Evolutionary conservation across 2,797 vertebrate genomes (phyloP).

Genomic region (Pogoniulus pusillus): DNA sequence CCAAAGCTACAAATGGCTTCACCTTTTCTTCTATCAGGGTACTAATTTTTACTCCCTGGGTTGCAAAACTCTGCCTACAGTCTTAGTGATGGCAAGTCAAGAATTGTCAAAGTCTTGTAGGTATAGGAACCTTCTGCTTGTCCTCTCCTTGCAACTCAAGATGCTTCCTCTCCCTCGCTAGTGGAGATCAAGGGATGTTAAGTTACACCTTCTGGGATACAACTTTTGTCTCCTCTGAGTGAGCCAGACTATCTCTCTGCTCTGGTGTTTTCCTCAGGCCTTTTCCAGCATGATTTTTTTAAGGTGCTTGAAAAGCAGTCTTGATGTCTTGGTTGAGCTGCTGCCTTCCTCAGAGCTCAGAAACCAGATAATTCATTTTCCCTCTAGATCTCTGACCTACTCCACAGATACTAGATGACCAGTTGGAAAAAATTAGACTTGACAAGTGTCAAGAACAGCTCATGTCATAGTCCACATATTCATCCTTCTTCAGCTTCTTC

Average conservation of each 20-base stretch:
- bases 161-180: background rate
- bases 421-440: background rate
- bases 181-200: background rate
- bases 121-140: background rate
- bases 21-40: fast-evolving
- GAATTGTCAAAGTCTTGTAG: background rate
- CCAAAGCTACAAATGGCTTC: background rate
- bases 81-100: background rate
- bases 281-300: background rate
- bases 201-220: background rate
- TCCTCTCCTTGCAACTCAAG: background rate
- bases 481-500: background rate
- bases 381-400: background rate
- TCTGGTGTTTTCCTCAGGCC: background rate
- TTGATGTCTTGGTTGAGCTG: background rate
- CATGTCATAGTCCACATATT: background rate
- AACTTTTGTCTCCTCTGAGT: background rate
- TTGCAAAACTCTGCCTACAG: background rate
- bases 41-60: background rate
- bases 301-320: background rate
- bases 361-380: background rate
- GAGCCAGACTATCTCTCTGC: background rate
- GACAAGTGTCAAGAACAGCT: constrained; percentile 9
- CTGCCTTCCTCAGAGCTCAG: background rate
- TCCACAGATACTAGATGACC: background rate